Evolutionary conservation across 2,113 vertebrate species (phyloP).

Genomic region (Menura novaehollandiae): DNA sequence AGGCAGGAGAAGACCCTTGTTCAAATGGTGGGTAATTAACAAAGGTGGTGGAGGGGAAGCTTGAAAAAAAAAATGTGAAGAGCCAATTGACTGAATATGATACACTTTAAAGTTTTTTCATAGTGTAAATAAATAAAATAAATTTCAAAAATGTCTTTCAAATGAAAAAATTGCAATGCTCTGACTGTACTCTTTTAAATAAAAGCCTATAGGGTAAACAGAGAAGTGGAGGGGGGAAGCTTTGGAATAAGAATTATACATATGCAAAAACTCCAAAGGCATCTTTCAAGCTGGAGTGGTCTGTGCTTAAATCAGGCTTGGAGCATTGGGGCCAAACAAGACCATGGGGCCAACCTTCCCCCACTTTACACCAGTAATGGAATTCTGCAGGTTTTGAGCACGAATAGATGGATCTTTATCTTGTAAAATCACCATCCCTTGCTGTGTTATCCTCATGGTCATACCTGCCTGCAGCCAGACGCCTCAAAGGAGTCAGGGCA

Average conservation of each 20-base stretch:
- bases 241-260: background rate
- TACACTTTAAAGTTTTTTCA: background rate
- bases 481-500: background rate
- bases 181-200: background rate
- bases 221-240: background rate
- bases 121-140: background rate
- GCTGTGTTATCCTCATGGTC: background rate
- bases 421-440: background rate
- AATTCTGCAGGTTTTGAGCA: background rate
- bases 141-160: background rate
- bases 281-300: background rate
- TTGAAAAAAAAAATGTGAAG: background rate
- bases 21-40: conserved; percentile 36
- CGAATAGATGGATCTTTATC: background rate
- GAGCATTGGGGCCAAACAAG: background rate
- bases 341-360: background rate
- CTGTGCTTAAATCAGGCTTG: background rate
- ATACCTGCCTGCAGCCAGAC: background rate
- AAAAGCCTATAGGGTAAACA: background rate
- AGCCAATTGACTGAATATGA: background rate
- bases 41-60: conserved; percentile 21
- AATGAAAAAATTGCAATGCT: background rate
- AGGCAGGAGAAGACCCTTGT: conserved; percentile 45
- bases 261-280: background rate
- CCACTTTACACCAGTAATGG: background rate